Conservation (phyloP, 1,140 invertebrate species). For the Aricia agestis region DNA sequence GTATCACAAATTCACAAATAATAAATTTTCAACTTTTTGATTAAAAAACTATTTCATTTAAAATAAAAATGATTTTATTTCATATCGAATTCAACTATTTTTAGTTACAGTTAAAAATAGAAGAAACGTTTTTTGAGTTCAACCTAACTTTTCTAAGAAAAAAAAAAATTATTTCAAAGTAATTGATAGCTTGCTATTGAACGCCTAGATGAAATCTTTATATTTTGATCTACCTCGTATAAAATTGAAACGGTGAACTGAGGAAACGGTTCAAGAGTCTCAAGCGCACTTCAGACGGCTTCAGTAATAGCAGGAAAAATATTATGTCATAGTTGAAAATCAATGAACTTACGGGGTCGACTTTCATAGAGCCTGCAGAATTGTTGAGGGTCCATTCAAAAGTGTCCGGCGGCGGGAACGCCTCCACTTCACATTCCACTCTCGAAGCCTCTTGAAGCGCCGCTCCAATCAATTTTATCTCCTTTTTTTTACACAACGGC, state of each 20-base stretch:
- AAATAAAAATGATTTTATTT: no score
- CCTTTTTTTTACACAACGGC: slow-evolving; percentile 86
- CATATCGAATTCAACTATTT: no score
- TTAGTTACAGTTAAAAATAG: no score
- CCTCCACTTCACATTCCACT: slow-evolving; percentile 90
- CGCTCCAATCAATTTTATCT: slow-evolving; percentile 89
- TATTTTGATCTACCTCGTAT: background rate
- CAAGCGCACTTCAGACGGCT: background rate
- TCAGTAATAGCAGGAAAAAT: slow-evolving; percentile 12
- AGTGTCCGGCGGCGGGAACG: slow-evolving; percentile 87
- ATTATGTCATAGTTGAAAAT: slow-evolving; percentile 13
- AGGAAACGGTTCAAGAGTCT: background rate
- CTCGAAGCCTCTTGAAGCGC: slow-evolving; percentile 88
- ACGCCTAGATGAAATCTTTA: no score
- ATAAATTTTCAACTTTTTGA: no score
- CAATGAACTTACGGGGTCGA: slow-evolving; percentile 68
- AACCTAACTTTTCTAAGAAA: no score
- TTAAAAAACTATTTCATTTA: no score
- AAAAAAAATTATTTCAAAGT: no score
- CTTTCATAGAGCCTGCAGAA: slow-evolving; percentile 87
- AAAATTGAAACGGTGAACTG: background rate
- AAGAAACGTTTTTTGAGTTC: no score
- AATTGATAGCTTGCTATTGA: no score
- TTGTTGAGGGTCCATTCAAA: slow-evolving; percentile 95
- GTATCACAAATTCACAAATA: no score